phyloP scores from a whole-genome alignment of 2,797 vertebrate species.

The Momotus momota region DNA sequence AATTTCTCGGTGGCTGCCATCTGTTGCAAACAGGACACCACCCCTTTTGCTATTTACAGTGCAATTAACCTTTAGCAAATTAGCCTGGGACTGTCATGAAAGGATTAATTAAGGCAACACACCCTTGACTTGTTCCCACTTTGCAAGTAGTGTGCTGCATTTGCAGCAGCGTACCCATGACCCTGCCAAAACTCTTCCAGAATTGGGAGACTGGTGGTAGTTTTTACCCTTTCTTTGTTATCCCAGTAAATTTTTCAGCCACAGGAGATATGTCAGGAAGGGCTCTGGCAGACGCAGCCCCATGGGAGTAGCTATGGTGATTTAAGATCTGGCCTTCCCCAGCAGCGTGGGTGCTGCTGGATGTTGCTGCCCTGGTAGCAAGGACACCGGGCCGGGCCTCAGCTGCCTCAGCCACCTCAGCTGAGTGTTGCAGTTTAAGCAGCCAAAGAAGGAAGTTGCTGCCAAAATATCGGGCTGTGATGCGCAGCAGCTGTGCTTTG shows the following conservation, averaged over 20 bases:
- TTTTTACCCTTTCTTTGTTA: not conserved
- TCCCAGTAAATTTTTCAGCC: not conserved
- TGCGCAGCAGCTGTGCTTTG: constrained; percentile 25
- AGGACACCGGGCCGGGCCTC: not conserved
- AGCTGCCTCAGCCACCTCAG: not conserved
- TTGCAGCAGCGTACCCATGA: not conserved
- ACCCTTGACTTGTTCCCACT: not conserved
- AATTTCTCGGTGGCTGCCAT: constrained; percentile 4
- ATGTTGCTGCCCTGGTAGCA: not conserved
- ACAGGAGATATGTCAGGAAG: rapidly evolving
- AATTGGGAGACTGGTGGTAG: not conserved
- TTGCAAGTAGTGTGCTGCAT: rapidly evolving
- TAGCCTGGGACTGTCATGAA: constrained; percentile 19
- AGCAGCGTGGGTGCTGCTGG: not conserved
- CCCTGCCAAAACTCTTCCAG: not conserved
- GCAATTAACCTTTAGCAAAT: constrained; percentile 66
- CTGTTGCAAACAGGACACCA: constrained; percentile 3
- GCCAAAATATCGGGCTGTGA: not conserved
- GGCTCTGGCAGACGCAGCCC: not conserved
- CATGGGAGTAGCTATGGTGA: not conserved
- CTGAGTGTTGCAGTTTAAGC: not conserved
- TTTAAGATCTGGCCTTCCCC: not conserved
- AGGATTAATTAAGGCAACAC: constrained; percentile 55
- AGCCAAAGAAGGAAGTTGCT: not conserved
- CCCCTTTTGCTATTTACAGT: constrained; percentile 52